Evolutionary conservation across 2,797 vertebrate genomes (phyloP).

Genomic region (Hipposideros larvatus): DNA sequence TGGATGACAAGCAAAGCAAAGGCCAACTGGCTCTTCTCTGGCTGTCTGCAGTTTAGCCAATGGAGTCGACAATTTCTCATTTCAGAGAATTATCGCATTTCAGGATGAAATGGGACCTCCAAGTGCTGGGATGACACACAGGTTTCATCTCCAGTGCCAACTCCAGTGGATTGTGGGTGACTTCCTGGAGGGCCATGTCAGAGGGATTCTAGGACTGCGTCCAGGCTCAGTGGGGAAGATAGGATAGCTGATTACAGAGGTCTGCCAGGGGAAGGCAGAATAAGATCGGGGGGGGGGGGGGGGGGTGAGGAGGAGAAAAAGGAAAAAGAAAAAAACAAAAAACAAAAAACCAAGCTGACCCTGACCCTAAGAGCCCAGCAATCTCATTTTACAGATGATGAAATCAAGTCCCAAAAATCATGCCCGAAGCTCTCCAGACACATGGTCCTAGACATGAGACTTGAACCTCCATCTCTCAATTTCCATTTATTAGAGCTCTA

Average conservation of each 20-base stretch:
- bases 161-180: conserved; percentile 19
- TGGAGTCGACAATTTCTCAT: conserved; percentile 63
- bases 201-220: conserved; percentile 67
- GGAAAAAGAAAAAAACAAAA: background rate
- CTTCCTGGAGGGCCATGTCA: conserved; percentile 58
- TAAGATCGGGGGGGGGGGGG: background rate
- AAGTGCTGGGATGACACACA: conserved; percentile 35
- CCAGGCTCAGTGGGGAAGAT: conserved; percentile 70
- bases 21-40: conserved; percentile 62
- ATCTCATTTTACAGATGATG: background rate
- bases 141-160: conserved; percentile 57
- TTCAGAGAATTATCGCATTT: conserved; percentile 56
- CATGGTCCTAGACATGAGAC: background rate
- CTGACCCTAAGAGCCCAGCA: background rate
- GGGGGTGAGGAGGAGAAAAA: accelerated
- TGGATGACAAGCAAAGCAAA: conserved; percentile 49
- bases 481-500: background rate
- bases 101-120: conserved; percentile 53
- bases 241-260: background rate
- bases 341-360: background rate
- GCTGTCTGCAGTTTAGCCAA: conserved; percentile 55
- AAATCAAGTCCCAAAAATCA: background rate
- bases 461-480: background rate
- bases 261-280: conserved; percentile 37
- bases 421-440: background rate